phyloP scores from a whole-genome alignment of 1,140 invertebrate genomes.

The Stenopsyche tienmushanensis region DNA sequence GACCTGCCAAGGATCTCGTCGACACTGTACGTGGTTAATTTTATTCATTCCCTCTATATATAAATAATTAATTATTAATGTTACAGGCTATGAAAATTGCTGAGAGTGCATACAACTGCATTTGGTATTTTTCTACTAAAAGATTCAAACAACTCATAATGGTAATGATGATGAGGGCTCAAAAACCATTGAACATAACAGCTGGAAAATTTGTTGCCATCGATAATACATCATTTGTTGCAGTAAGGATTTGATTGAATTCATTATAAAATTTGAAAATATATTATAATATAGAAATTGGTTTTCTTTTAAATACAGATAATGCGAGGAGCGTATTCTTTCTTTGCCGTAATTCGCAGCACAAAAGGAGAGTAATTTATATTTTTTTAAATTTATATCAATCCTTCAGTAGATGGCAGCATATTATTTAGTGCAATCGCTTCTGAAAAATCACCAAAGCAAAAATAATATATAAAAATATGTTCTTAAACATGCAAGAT shows the following conservation, averaged over 20 bases:
- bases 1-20: no score
- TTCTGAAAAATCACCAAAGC: no score
- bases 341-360: conserved; percentile 34
- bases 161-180: conserved; percentile 47
- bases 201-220: conserved; percentile 47
- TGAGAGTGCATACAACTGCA: conserved; percentile 34
- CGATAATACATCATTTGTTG: conserved; percentile 43
- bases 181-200: conserved; percentile 45
- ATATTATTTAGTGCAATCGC: no score
- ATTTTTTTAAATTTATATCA: no score
- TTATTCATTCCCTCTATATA: no score
- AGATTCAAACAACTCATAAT: conserved; percentile 44
- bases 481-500: no score
- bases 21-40: no score
- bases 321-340: conserved; percentile 37
- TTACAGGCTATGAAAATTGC: conserved; percentile 31
- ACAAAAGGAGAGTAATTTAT: conserved; percentile 26
- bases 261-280: background rate
- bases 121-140: conserved; percentile 39
- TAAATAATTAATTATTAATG: background rate
- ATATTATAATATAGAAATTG: no score
- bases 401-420: no score
- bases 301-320: conserved; percentile 32
- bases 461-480: no score
- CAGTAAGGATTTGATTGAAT: conserved; percentile 34